Evolutionary conservation across 2,888 invertebrate genomes (phyloP).

Genomic region (Cephus nigrinus): DNA sequence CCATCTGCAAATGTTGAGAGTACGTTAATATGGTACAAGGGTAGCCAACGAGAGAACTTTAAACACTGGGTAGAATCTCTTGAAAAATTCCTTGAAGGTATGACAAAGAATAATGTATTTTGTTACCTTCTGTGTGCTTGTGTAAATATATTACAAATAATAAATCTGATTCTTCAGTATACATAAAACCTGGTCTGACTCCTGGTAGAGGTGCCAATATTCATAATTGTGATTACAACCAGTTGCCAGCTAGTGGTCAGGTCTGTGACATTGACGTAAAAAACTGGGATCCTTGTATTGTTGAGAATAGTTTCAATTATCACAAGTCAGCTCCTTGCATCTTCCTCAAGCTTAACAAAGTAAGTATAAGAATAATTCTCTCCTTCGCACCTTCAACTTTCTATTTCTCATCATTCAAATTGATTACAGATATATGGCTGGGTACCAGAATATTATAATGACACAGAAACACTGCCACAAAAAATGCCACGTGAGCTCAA

Average conservation of each 20-base stretch:
- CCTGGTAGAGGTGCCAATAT: conserved; percentile 81
- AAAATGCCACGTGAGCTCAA: conserved; percentile 82
- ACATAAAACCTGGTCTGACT: conserved; percentile 78
- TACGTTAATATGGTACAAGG: conserved; percentile 95
- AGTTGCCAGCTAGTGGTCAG: conserved; percentile 77
- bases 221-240: conserved; percentile 80
- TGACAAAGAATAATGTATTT: conserved; percentile 46
- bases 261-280: conserved; percentile 91
- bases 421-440: conserved; percentile 81
- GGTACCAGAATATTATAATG: conserved; percentile 86
- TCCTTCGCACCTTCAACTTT: neutral
- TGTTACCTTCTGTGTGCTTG: neutral
- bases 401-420: neutral
- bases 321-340: conserved; percentile 94
- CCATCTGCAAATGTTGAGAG: conserved; percentile 88
- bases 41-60: conserved; percentile 80
- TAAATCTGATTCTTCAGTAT: conserved; percentile 67
- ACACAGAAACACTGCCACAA: conserved; percentile 75
- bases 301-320: conserved; percentile 89
- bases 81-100: conserved; percentile 82
- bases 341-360: conserved; percentile 93
- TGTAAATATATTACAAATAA: neutral
- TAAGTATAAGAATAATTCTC: conserved; percentile 40
- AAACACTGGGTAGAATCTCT: conserved; percentile 83
- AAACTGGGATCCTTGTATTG: conserved; percentile 83